phyloP scores from a whole-genome alignment of 2,797 vertebrate genomes.

The Enteromius fasciolatus region DNA sequence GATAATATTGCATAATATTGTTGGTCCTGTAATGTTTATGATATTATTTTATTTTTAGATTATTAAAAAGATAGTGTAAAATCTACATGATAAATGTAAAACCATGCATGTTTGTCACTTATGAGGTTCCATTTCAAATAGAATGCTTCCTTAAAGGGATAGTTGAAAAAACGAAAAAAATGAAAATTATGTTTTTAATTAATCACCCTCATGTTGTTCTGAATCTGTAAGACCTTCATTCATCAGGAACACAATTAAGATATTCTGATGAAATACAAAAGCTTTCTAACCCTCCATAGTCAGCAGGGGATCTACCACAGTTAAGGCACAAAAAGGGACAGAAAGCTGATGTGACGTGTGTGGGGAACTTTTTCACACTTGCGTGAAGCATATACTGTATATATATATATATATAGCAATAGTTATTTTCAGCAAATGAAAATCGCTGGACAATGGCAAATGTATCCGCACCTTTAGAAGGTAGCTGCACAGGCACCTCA shows the following conservation, averaged over 20 bases:
- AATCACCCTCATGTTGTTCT: too few relatives aligned
- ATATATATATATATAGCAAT: too few relatives aligned
- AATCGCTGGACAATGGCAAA: not conserved
- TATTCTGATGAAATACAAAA: too few relatives aligned
- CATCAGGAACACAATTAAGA: too few relatives aligned
- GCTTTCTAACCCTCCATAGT: too few relatives aligned
- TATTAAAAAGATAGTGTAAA: not conserved
- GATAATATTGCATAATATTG: not conserved
- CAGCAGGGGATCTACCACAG: too few relatives aligned
- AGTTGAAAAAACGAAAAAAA: too few relatives aligned
- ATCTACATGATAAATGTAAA: not conserved
- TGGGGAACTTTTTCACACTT: not conserved
- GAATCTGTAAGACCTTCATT: too few relatives aligned
- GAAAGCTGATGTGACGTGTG: too few relatives aligned
- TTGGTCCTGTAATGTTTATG: not conserved
- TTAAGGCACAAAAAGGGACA: too few relatives aligned
- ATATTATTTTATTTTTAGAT: not conserved
- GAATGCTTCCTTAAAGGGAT: not conserved
- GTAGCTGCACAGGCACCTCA: not conserved
- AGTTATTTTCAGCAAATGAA: not conserved
- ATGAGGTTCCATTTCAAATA: not conserved
- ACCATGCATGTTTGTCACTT: not conserved
- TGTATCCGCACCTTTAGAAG: not conserved
- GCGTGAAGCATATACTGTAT: too few relatives aligned
- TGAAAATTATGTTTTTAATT: too few relatives aligned